These are phyloP conservation scores for Cyclura pinguis DNA, from an alignment of 2,797 vertebrate genomes.

Conservation along the genomic window DNA sequence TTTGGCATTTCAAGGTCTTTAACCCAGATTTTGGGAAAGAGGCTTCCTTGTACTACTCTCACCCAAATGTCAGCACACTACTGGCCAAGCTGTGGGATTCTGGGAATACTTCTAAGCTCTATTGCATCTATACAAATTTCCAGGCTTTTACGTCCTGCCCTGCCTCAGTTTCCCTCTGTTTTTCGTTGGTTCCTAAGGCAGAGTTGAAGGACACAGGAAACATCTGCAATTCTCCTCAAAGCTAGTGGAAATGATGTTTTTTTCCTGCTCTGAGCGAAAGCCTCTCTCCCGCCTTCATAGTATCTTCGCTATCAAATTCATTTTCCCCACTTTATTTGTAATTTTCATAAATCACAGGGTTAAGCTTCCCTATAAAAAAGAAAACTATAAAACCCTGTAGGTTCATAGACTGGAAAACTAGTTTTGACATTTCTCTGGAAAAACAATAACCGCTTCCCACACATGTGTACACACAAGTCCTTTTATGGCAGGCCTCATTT, in stretches of 20 bases:
- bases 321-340: conserved; percentile 18
- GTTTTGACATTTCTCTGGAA: conserved; percentile 26
- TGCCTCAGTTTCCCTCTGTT: background rate
- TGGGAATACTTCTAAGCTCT: too few relatives aligned
- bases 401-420: conserved; percentile 4
- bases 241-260: background rate
- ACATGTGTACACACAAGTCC: background rate
- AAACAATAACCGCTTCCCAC: conserved; percentile 1
- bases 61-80: too few relatives aligned
- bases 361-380: background rate
- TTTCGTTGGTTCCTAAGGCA: background rate
- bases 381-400: conserved; percentile 17
- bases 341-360: conserved; percentile 31
- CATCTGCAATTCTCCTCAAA: background rate
- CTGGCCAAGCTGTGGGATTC: too few relatives aligned
- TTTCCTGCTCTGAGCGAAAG: background rate
- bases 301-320: conserved; percentile 8
- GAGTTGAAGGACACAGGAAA: too few relatives aligned
- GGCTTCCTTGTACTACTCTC: too few relatives aligned
- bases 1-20: too few relatives aligned
- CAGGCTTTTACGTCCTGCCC: background rate
- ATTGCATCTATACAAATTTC: background rate
- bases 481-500: conserved; percentile 3
- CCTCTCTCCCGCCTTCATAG: background rate
- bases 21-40: too few relatives aligned